Base-by-base conservation (phyloP, 2,888 invertebrate species). In the Spisula subtruncata region DNA sequence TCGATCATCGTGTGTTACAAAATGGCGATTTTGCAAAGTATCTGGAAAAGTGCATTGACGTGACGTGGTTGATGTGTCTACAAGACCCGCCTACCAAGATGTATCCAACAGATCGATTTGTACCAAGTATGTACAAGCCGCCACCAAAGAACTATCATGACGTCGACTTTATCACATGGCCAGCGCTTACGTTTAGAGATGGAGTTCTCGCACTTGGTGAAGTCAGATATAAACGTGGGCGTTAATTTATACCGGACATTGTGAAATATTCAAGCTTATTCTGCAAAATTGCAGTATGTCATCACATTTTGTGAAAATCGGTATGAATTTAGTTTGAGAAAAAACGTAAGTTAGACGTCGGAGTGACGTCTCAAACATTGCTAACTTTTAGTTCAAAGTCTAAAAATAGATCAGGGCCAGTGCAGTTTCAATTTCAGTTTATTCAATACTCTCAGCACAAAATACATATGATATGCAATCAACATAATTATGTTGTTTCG, bases 21-120 rank as follows among this genome's bases (percentile, higher is more conserved):
- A 35, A 79, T 20, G 60, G 20, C 8, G 56, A 60, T n/a, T 48
- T 79, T 0, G 18, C 29, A 10, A 81, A 79, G 25, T 87, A 79
- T 46, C 32, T 48, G n/a, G 32, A 81, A n/a, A 56, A 56, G 20
- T 54, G 46, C 18, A 60, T 83, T 16, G 83, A 88, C 56, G 18
- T 90, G 0, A 80, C 66, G 6, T 90, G 90, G 90, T 88, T 88
- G 86, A 90, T 90, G 90, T 86, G 86, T 80, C 41, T 90, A n/a
- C 90, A 90, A 56, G 83, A 88, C 35, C 88, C 88, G 18, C 88
- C 88, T 0, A 81, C 84, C 14, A 84, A 18, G n/a, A 46, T 88
- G 66, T 35, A 29, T 10, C 48, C 80, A 16, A 86, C 86, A 18
- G 75, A 56, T 1, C 60, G 71, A 6, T 88, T 88, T 46, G 60